These are phyloP conservation scores for Ichneumoninae sp. DNA, from an alignment of 2,888 invertebrate species.

Conservation along the genomic window DNA sequence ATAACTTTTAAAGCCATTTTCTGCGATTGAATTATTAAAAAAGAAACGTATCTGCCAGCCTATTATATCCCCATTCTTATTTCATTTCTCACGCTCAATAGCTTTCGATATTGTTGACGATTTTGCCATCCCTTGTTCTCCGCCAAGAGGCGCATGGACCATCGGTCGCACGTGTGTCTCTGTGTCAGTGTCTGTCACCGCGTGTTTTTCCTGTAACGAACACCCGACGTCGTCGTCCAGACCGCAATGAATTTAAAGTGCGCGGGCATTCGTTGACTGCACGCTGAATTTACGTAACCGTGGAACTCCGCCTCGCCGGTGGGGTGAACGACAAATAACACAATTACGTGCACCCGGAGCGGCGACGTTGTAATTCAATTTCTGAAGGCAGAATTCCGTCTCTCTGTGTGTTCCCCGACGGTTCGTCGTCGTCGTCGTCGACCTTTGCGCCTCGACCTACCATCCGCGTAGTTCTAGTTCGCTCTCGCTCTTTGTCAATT, in stretches of 20 bases:
- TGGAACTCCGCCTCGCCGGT: slow-evolving; percentile 48
- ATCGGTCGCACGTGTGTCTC: not conserved
- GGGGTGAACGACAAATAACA: slow-evolving; percentile 76
- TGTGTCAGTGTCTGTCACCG: not conserved
- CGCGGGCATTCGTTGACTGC: slow-evolving; percentile 58
- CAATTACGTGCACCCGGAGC: slow-evolving; percentile 74
- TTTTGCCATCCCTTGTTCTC: slow-evolving; percentile 2
- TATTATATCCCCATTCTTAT: not conserved
- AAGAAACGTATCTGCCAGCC: not conserved
- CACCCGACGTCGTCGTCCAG: slow-evolving; percentile 65
- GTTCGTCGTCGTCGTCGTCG: not conserved
- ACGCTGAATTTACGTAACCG: slow-evolving; percentile 74
- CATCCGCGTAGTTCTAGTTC: slow-evolving; percentile 17
- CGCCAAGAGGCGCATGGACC: slow-evolving; percentile 1
- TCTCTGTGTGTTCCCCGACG: slow-evolving; percentile 11
- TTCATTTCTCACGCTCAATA: not conserved
- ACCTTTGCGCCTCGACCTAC: not conserved
- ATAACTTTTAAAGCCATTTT: not conserved
- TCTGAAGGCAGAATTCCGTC: slow-evolving; percentile 60
- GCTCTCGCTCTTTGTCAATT: slow-evolving; percentile 17
- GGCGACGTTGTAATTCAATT: slow-evolving; percentile 75
- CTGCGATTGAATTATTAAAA: not conserved
- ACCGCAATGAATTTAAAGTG: slow-evolving; percentile 75
- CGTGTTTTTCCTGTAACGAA: slow-evolving; percentile 5
- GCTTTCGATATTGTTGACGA: slow-evolving; percentile 5